Evolutionary conservation across 2,888 invertebrate species (phyloP).

Genomic region (Amblyteles armatorius): DNA sequence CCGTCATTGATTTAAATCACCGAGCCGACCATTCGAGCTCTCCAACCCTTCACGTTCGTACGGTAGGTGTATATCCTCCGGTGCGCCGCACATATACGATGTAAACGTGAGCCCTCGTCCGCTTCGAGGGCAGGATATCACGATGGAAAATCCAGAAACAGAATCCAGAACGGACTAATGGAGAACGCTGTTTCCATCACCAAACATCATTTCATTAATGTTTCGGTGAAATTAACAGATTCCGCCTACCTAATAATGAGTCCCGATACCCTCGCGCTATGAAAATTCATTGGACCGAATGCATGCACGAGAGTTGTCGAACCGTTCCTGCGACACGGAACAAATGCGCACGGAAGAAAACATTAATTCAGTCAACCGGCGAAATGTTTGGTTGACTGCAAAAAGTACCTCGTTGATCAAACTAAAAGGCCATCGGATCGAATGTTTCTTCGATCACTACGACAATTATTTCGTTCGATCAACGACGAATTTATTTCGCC

Average conservation of each 20-base stretch:
- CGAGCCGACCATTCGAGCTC: conserved; percentile 70
- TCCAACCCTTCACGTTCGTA: conserved; percentile 75
- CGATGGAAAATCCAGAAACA: not conserved
- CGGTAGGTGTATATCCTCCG: conserved; percentile 21
- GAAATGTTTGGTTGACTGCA: too few relatives aligned
- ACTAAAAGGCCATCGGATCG: too few relatives aligned
- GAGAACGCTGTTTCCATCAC: not conserved
- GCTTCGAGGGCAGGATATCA: not conserved
- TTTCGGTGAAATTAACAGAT: not conserved
- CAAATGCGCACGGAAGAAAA: too few relatives aligned
- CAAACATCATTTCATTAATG: not conserved
- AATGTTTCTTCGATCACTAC: too few relatives aligned
- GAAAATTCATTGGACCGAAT: conserved; percentile 7
- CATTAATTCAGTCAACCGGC: too few relatives aligned
- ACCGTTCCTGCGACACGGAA: not conserved
- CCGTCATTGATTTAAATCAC: conserved; percentile 82
- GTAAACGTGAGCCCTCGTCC: not conserved
- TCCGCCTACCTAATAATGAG: not conserved
- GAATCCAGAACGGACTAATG: not conserved
- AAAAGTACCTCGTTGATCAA: too few relatives aligned
- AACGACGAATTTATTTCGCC: too few relatives aligned
- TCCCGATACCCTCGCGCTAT: not conserved
- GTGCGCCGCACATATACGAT: conserved; percentile 25
- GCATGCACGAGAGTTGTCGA: not conserved
- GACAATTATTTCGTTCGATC: too few relatives aligned